Evolutionary conservation across 2,113 vertebrate species (phyloP).

Genomic region (Oostethus manadensis): DNA sequence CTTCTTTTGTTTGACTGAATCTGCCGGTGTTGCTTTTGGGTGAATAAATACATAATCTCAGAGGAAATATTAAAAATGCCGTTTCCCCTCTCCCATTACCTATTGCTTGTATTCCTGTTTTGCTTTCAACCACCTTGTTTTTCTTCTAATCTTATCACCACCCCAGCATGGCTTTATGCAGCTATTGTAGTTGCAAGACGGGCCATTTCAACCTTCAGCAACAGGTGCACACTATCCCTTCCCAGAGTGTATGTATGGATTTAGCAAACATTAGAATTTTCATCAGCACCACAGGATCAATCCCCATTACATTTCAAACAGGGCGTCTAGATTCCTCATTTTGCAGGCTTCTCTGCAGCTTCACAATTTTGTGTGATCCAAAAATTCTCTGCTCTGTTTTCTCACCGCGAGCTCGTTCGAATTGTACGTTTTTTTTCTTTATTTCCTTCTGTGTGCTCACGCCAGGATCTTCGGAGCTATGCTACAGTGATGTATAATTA

Average conservation of each 20-base stretch:
- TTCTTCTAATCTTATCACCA: conserved; percentile 1
- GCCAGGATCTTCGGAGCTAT: conserved; percentile 1
- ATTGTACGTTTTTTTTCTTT: conserved; percentile 15
- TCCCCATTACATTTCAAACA: conserved; percentile 65
- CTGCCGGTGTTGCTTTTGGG: conserved; percentile 55
- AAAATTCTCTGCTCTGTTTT: conserved; percentile 16
- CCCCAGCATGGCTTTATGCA: conserved; percentile 1
- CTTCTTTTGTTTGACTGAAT: conserved; percentile 36
- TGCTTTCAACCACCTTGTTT: conserved; percentile 20
- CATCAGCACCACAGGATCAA: conserved; percentile 50
- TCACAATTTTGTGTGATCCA: conserved; percentile 30
- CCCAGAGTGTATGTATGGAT: conserved; percentile 45
- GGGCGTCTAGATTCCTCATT: conserved; percentile 31
- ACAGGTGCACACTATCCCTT: neutral
- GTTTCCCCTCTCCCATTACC: conserved; percentile 6
- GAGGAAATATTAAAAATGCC: conserved; percentile 65
- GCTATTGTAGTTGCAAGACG: neutral
- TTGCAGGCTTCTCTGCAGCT: conserved; percentile 21
- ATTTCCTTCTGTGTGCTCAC: conserved; percentile 10
- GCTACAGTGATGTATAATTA: conserved; percentile 14
- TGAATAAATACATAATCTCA: conserved; percentile 66
- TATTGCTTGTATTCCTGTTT: conserved; percentile 10
- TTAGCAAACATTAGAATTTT: conserved; percentile 38
- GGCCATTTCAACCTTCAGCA: conserved; percentile 1
- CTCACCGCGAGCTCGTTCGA: neutral